These are phyloP conservation scores for Caenorhabditis doughertyi DNA, from an alignment of 2,888 invertebrate species.

Conservation along the genomic window DNA sequence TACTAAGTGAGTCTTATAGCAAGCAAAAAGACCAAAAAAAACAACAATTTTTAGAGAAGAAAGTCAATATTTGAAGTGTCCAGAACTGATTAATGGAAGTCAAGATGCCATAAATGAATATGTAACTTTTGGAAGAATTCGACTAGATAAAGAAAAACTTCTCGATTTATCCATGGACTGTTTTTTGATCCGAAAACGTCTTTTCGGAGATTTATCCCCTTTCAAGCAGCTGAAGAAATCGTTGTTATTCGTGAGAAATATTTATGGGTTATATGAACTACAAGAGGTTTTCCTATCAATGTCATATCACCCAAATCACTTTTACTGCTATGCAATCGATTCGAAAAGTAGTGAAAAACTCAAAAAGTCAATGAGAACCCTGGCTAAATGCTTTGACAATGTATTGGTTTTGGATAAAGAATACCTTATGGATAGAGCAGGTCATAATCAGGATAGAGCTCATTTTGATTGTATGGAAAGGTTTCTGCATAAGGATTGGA, in stretches of 20 bases:
- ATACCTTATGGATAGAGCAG: constrained; percentile 41
- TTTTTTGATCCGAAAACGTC: constrained; percentile 20
- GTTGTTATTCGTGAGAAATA: constrained; percentile 45
- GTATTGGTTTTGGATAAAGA: constrained; percentile 36
- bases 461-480: constrained; percentile 56
- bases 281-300: constrained; percentile 57
- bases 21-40: not conserved
- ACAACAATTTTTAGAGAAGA: constrained; percentile 3
- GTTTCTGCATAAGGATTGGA: constrained; percentile 36
- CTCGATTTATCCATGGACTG: constrained; percentile 60
- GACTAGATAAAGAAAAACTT: constrained; percentile 11
- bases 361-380: constrained; percentile 25
- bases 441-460: constrained; percentile 51
- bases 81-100: constrained; percentile 19
- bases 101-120: constrained; percentile 34
- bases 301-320: constrained; percentile 48
- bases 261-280: constrained; percentile 54
- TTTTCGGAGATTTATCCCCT: constrained; percentile 25
- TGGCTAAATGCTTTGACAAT: constrained; percentile 48
- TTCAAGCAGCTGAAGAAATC: constrained; percentile 36
- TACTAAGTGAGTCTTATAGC: constrained; percentile 9
- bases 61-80: constrained; percentile 30
- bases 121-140: constrained; percentile 46
- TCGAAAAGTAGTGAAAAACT: constrained; percentile 31
- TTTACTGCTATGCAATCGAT: constrained; percentile 57